Conservation (phyloP, 2,113 vertebrate genomes). For the Prietella phreatophila region DNA sequence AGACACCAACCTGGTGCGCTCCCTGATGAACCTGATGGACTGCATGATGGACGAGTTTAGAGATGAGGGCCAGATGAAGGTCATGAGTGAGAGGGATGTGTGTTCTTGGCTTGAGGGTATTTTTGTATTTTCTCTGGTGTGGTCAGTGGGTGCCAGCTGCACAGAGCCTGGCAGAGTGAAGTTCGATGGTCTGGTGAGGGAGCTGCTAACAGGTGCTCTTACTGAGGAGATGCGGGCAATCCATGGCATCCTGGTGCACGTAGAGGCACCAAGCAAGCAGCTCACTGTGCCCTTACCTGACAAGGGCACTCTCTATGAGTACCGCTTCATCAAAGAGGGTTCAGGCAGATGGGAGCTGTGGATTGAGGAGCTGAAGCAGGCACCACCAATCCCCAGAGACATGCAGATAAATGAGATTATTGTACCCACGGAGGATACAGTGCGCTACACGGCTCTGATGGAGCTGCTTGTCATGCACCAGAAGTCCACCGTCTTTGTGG, state of each 20-base stretch:
- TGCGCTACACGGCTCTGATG: slow-evolving; percentile 83
- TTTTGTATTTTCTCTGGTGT: slow-evolving; percentile 84
- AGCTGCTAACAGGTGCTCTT: slow-evolving; percentile 77
- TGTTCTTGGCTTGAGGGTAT: slow-evolving; percentile 77
- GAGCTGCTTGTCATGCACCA: slow-evolving; percentile 82
- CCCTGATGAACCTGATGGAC: slow-evolving; percentile 91
- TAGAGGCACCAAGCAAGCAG: slow-evolving; percentile 71
- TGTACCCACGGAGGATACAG: slow-evolving; percentile 87
- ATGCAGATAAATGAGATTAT: slow-evolving; percentile 87
- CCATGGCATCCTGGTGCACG: slow-evolving; percentile 70
- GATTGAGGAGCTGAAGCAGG: slow-evolving; percentile 74
- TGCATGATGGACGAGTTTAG: slow-evolving; percentile 89
- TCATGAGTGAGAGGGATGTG: slow-evolving; percentile 73
- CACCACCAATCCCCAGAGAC: slow-evolving; percentile 76
- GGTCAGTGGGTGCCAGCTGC: slow-evolving; percentile 89
- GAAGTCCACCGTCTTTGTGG: slow-evolving; percentile 83
- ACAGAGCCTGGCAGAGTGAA: slow-evolving; percentile 75
- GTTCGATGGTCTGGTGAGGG: slow-evolving; percentile 79
- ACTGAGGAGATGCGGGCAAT: slow-evolving; percentile 69
- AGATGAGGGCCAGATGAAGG: slow-evolving; percentile 73
- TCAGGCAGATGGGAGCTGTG: slow-evolving; percentile 84
- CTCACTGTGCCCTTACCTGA: slow-evolving; percentile 79
- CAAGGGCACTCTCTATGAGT: slow-evolving; percentile 82
- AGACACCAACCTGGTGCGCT: slow-evolving; percentile 82
- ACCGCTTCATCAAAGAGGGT: slow-evolving; percentile 85